These are phyloP conservation scores for Cercopithecus diana DNA, from an alignment of 2,797 vertebrate species.

Conservation along the genomic window DNA sequence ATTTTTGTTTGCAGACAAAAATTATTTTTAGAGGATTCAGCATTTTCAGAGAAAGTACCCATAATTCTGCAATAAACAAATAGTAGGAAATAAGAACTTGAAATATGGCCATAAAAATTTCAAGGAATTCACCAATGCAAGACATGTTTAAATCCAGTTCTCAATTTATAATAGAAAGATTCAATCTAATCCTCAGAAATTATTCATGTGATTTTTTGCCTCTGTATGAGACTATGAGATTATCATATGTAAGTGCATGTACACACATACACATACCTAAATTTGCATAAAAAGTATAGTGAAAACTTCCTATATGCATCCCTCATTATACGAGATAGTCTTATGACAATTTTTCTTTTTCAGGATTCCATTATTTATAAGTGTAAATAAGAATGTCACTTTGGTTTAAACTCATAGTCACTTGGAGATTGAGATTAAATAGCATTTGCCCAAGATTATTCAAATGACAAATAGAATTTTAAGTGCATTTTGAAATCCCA, in stretches of 20 bases:
- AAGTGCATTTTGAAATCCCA: constrained; percentile 18
- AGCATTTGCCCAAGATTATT: constrained; percentile 28
- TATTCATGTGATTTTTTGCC: not conserved
- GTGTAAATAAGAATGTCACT: not conserved
- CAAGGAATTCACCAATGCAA: not conserved
- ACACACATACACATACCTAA: not conserved
- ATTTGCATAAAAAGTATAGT: not conserved
- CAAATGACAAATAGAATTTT: constrained; percentile 42
- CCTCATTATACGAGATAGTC: not conserved
- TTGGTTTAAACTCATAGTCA: constrained; percentile 16
- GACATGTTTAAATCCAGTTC: not conserved
- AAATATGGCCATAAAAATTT: not conserved
- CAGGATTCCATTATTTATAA: constrained; percentile 12
- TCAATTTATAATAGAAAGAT: not conserved
- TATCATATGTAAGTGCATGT: not conserved
- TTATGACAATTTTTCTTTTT: not conserved
- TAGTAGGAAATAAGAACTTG: not conserved
- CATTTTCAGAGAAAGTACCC: not conserved
- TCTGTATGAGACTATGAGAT: not conserved
- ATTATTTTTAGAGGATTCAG: not conserved
- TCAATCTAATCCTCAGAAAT: not conserved
- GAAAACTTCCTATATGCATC: not conserved
- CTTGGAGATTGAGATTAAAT: not conserved
- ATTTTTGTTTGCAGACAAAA: not conserved
- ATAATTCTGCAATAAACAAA: not conserved